Evolutionary conservation across 2,113 vertebrate genomes (phyloP).

Genomic region (Elanus axillaris): DNA sequence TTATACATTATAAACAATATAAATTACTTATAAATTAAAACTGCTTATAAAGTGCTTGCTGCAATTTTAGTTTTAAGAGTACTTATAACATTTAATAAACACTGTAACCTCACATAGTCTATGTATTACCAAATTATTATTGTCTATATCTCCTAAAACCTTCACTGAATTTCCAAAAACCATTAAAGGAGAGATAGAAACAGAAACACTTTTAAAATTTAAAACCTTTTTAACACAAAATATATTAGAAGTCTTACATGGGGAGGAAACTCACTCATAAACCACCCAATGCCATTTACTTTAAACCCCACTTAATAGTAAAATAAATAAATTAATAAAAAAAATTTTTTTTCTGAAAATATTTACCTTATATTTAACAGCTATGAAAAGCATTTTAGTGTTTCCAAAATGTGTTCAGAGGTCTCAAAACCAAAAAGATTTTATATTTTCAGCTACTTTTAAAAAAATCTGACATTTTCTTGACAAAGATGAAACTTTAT

Average conservation of each 20-base stretch:
- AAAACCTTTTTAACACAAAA: background rate
- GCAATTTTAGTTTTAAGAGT: background rate
- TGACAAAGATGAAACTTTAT: background rate
- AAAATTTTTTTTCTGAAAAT: background rate
- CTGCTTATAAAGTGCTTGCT: background rate
- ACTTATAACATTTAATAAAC: constrained; percentile 17
- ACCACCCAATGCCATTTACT: background rate
- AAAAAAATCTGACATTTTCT: background rate
- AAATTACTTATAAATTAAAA: constrained; percentile 11
- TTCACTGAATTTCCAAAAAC: background rate
- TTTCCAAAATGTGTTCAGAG: background rate
- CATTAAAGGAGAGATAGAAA: background rate
- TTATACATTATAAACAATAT: constrained; percentile 4
- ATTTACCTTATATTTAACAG: background rate
- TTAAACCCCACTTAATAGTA: background rate
- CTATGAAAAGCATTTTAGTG: background rate
- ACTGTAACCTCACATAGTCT: background rate
- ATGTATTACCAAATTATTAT: background rate
- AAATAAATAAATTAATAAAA: background rate
- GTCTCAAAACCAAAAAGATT: background rate
- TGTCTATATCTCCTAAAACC: background rate
- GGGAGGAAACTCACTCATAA: background rate
- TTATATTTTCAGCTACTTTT: background rate
- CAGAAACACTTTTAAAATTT: background rate
- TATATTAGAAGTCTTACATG: background rate